phyloP scores from a whole-genome alignment of 2,888 invertebrate genomes.

The Pachycephus smyrnensis region DNA sequence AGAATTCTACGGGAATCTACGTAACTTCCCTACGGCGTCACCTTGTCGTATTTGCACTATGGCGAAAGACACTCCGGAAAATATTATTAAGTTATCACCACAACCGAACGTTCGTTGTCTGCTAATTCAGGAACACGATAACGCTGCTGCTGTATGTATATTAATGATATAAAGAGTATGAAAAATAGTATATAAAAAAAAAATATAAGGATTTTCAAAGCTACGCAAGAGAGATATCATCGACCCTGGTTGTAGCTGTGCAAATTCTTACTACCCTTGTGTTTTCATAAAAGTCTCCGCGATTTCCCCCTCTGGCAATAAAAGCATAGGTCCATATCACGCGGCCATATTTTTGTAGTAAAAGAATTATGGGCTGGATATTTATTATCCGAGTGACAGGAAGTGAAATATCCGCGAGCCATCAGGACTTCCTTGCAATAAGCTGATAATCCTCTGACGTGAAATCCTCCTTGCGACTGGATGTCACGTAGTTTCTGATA shows the following conservation, averaged over 20 bases:
- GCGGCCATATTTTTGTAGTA: neutral
- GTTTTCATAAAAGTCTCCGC: neutral
- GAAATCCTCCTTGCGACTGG: conserved; percentile 35
- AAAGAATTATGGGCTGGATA: conserved; percentile 3
- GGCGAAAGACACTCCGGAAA: neutral
- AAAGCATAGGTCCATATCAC: too few species aligned
- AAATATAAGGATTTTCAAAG: neutral
- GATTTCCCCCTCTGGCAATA: too few species aligned
- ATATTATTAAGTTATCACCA: too few species aligned
- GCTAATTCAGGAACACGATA: too few species aligned
- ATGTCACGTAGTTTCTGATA: conserved; percentile 37
- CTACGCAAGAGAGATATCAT: neutral
- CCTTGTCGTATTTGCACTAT: neutral
- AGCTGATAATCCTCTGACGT: conserved; percentile 42
- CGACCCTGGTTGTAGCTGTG: neutral
- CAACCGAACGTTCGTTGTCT: too few species aligned
- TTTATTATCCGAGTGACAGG: conserved; percentile 11
- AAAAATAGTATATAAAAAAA: too few species aligned
- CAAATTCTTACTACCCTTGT: neutral
- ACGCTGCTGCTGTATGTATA: neutral
- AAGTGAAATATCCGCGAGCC: conserved; percentile 33
- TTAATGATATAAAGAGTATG: neutral
- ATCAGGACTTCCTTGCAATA: conserved; percentile 33
- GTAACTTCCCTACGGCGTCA: neutral
- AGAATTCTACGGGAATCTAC: neutral